Percentiles rank a stretch among this genome's conserved stretches.
phyloP scores from a whole-genome alignment of 2,113 vertebrate genomes.

The Paramormyrops kingsleyae region DNA sequence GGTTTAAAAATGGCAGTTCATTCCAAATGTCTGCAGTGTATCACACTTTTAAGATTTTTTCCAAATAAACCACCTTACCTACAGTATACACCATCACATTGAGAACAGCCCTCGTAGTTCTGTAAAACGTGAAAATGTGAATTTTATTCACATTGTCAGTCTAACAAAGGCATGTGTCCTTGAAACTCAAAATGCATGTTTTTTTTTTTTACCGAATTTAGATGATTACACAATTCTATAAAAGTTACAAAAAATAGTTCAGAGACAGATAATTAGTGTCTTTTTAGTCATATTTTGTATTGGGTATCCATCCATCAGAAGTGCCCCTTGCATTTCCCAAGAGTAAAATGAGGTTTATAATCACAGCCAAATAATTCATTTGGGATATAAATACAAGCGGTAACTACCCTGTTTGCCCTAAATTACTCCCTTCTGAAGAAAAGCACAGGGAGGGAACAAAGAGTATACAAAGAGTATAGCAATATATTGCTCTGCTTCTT shows the following conservation, averaged over 20 bases:
- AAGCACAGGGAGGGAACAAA: not conserved
- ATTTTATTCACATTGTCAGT: not conserved
- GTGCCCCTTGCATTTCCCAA: not conserved
- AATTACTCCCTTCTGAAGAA: not conserved
- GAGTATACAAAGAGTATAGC: not conserved
- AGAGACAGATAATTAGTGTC: not conserved
- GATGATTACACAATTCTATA: not conserved
- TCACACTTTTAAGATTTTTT: slow-evolving; percentile 20
- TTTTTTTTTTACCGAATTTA: not conserved
- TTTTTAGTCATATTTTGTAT: not conserved
- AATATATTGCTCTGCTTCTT: not conserved
- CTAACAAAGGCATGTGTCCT: not conserved
- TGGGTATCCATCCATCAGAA: not conserved
- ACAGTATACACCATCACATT: not conserved
- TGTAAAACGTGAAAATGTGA: not conserved
- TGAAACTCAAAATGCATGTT: not conserved
- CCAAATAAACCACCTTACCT: not conserved
- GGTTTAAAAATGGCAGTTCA: not conserved
- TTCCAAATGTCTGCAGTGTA: not conserved
- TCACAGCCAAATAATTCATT: not conserved
- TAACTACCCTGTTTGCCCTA: not conserved
- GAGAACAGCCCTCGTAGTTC: not conserved
- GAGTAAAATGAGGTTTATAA: not conserved
- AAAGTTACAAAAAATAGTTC: not conserved
- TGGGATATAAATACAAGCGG: not conserved